Percentiles rank a stretch among this genome's conserved stretches.
Conservation (phyloP, 2,113 vertebrate species). For the Coturnix japonica region DNA sequence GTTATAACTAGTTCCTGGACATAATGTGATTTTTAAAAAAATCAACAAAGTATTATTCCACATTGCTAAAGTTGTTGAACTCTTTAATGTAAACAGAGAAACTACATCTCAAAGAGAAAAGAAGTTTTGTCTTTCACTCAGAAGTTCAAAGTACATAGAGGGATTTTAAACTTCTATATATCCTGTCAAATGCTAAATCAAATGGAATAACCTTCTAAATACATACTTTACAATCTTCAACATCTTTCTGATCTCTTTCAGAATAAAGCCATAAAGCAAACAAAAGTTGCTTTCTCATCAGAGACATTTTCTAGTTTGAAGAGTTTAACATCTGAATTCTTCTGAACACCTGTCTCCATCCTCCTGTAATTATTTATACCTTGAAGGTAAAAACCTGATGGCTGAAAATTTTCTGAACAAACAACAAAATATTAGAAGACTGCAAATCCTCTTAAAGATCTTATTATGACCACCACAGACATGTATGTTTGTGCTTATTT, state of each 20-base stretch:
- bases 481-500: background rate
- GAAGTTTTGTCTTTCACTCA: background rate
- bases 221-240: constrained; percentile 29
- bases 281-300: constrained; percentile 39
- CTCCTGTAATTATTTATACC: background rate
- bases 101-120: constrained; percentile 9
- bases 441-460: background rate
- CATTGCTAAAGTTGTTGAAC: constrained; percentile 28
- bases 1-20: background rate
- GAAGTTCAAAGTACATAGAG: constrained; percentile 35
- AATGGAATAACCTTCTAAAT: constrained; percentile 51
- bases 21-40: background rate
- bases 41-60: background rate
- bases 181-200: constrained; percentile 59
- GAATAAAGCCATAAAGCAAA: constrained; percentile 57
- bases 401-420: background rate
- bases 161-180: constrained; percentile 56
- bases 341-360: constrained; percentile 35
- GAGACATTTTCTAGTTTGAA: constrained; percentile 33
- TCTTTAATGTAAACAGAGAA: background rate
- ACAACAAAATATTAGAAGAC: background rate
- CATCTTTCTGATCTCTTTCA: constrained; percentile 48
- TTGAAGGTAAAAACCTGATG: constrained; percentile 10
- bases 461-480: background rate
- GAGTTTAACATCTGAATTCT: background rate